Evolutionary conservation across 2,113 vertebrate species (phyloP).

Genomic region (Lycaon pictus): DNA sequence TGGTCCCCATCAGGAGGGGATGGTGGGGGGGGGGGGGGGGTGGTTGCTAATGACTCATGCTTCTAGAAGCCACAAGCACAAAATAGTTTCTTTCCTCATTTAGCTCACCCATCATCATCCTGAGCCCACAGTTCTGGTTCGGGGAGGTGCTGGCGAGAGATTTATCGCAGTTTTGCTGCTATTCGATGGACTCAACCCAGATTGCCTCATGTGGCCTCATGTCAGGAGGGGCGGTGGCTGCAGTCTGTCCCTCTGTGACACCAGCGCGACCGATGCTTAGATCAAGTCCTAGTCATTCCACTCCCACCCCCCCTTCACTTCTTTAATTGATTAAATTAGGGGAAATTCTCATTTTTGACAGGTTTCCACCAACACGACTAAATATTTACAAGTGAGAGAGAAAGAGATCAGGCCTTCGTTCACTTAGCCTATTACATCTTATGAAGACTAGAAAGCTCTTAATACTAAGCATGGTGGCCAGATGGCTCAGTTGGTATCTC

Average conservation of each 20-base stretch:
- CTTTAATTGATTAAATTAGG: neutral
- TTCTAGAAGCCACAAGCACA: neutral
- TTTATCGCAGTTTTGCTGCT: neutral
- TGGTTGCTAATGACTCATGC: neutral
- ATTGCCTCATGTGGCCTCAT: fast-evolving
- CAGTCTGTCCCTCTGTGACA: neutral
- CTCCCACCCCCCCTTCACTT: neutral
- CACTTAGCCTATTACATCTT: neutral
- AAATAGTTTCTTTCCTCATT: neutral
- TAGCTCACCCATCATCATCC: neutral
- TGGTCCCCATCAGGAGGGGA: neutral
- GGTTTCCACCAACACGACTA: neutral
- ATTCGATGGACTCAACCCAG: neutral
- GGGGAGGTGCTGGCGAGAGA: neutral
- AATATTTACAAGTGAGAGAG: neutral
- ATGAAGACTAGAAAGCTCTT: neutral
- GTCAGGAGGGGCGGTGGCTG: fast-evolving
- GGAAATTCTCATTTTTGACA: neutral
- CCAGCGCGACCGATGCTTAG: neutral
- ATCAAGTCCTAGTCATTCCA: neutral
- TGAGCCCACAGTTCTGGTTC: neutral
- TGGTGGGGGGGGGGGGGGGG: neutral
- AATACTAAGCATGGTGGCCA: neutral
- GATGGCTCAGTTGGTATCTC: neutral
- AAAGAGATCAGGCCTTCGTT: neutral